These are phyloP conservation scores for Agrilus planipennis DNA, from an alignment of 1,140 invertebrate genomes.

Conservation along the genomic window DNA sequence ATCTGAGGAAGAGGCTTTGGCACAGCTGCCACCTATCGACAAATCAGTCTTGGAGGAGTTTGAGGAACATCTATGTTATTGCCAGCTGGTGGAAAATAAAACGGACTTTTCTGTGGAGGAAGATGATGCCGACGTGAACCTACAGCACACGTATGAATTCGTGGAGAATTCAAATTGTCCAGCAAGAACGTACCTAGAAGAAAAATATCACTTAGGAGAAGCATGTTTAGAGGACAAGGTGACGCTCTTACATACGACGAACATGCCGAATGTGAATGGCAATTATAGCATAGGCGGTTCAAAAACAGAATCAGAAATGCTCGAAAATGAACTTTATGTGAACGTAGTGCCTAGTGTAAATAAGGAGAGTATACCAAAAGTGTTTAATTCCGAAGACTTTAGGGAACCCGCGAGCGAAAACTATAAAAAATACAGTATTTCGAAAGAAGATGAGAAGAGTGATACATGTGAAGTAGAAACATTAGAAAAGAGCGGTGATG, in stretches of 20 bases:
- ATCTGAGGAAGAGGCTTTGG: slow-evolving; percentile 25
- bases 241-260: slow-evolving; percentile 16
- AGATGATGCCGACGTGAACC: slow-evolving; percentile 11
- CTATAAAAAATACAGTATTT: slow-evolving; percentile 32
- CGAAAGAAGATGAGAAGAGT: slow-evolving; percentile 14
- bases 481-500: slow-evolving; percentile 2
- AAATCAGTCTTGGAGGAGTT: slow-evolving; percentile 10
- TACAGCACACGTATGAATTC: slow-evolving; percentile 7
- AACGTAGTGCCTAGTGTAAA: slow-evolving; percentile 34
- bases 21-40: slow-evolving; percentile 27
- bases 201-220: slow-evolving; percentile 21
- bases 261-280: slow-evolving; percentile 27
- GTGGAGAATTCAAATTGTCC: slow-evolving; percentile 24
- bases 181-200: slow-evolving; percentile 19
- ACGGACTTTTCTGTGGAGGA: slow-evolving; percentile 12
- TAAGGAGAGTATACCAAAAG: slow-evolving; percentile 25
- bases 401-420: slow-evolving; percentile 20
- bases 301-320: slow-evolving; percentile 8
- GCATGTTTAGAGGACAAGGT: slow-evolving; percentile 14
- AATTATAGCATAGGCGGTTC: slow-evolving; percentile 20
- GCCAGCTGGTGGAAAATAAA: slow-evolving; percentile 21
- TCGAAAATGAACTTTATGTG: slow-evolving; percentile 21
- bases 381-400: slow-evolving; percentile 5
- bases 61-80: slow-evolving; percentile 17
- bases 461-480: not conserved